These are phyloP conservation scores for Odontocerum albicorne DNA, from an alignment of 2,888 invertebrate genomes.

Conservation along the genomic window DNA sequence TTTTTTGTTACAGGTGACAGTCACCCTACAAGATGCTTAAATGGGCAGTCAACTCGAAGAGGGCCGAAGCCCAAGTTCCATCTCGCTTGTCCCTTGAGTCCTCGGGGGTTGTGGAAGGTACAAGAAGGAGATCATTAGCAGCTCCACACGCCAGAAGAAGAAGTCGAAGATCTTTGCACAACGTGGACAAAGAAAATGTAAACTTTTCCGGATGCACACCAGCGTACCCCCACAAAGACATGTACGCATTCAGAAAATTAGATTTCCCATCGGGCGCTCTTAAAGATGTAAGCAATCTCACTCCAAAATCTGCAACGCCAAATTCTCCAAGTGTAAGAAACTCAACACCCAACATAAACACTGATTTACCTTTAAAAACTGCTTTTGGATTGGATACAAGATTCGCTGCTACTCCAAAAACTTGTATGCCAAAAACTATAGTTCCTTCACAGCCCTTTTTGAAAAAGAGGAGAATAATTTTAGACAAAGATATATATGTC, in stretches of 20 bases:
- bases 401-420: conserved; percentile 19
- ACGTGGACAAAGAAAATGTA: conserved; percentile 52
- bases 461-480: conserved; percentile 32
- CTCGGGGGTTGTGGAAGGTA: conserved; percentile 47
- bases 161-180: conserved; percentile 42
- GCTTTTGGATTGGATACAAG: conserved; percentile 14
- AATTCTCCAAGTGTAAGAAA: conserved; percentile 39
- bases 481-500: conserved; percentile 35
- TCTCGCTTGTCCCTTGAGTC: conserved; percentile 49
- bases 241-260: conserved; percentile 54
- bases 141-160: conserved; percentile 48
- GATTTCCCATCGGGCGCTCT: conserved; percentile 50
- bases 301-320: conserved; percentile 54
- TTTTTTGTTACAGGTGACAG: conserved; percentile 47
- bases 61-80: conserved; percentile 39
- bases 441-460: conserved; percentile 19
- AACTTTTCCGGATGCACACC: conserved; percentile 60
- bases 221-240: conserved; percentile 57
- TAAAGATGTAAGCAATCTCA: conserved; percentile 65
- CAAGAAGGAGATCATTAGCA: conserved; percentile 50
- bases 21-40: conserved; percentile 56
- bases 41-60: conserved; percentile 60
- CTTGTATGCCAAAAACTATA: conserved; percentile 11
- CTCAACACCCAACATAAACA: conserved; percentile 42
- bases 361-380: background rate